Conservation (phyloP, 2,888 invertebrate species). For the Lycocerus yunnanus region DNA sequence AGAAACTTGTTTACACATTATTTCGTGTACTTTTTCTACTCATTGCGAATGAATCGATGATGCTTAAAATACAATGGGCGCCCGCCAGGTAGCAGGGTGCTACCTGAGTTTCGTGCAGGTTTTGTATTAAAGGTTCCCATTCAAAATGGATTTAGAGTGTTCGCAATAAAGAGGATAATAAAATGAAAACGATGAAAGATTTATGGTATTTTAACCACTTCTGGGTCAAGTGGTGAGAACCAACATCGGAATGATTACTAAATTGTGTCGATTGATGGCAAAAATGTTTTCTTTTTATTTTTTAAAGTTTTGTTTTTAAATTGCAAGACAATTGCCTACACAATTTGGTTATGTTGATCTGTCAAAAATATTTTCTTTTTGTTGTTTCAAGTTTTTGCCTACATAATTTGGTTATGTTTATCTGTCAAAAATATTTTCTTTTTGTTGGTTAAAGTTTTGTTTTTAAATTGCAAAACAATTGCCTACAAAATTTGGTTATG, state of each 20-base stretch:
- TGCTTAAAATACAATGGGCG: not conserved
- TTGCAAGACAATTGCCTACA: too few relatives aligned
- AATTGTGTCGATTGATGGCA: not conserved
- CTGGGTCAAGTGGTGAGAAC: not conserved
- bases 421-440: too few relatives aligned
- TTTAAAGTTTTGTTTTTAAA: too few relatives aligned
- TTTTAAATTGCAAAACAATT: too few relatives aligned
- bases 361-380: too few relatives aligned
- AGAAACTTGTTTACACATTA: not conserved
- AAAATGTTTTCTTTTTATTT: too few relatives aligned
- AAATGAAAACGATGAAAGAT: not conserved
- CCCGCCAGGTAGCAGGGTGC: not conserved
- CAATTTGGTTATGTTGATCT: too few relatives aligned
- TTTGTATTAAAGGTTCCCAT: not conserved
- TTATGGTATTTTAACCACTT: not conserved
- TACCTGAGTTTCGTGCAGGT: not conserved
- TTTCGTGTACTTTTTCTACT: not conserved
- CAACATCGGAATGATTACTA: not conserved
- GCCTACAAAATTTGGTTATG: too few relatives aligned
- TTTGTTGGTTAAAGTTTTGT: too few relatives aligned
- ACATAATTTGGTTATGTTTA: too few relatives aligned
- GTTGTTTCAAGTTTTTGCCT: too few relatives aligned
- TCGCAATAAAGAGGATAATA: not conserved
- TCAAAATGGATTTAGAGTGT: not conserved
- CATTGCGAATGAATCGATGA: not conserved